Evolutionary conservation across 2,797 vertebrate species (phyloP).

Genomic region (Tiaroga cobitis): DNA sequence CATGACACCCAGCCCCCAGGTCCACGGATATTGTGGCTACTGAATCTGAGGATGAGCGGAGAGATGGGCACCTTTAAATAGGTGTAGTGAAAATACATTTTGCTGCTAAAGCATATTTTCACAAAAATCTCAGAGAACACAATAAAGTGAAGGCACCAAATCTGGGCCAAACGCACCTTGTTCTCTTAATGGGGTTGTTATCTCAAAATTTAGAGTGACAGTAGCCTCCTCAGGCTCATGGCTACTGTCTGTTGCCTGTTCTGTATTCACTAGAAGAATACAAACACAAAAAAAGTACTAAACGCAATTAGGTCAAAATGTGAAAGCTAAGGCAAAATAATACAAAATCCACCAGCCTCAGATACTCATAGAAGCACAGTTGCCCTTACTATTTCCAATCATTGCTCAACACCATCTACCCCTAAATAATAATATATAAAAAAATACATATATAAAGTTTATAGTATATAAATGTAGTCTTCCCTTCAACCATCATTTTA

Average conservation of each 20-base stretch:
- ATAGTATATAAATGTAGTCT: no score
- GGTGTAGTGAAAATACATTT: neutral
- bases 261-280: neutral
- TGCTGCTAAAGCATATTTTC: neutral
- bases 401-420: neutral
- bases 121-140: constrained; percentile 1
- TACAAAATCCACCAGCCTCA: neutral
- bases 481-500: no score
- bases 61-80: no score
- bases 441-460: neutral
- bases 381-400: neutral
- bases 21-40: no score
- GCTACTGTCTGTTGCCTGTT: constrained; percentile 5
- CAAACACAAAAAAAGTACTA: neutral
- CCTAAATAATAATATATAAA: neutral
- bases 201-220: neutral
- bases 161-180: neutral
- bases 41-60: no score
- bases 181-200: neutral
- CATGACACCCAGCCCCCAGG: no score
- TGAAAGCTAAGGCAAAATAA: neutral
- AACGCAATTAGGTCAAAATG: constrained; percentile 1
- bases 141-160: neutral
- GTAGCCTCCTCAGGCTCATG: neutral
- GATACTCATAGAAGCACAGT: neutral